These are phyloP conservation scores for Lithophane socia DNA, from an alignment of 2,888 invertebrate species.

Conservation along the genomic window DNA sequence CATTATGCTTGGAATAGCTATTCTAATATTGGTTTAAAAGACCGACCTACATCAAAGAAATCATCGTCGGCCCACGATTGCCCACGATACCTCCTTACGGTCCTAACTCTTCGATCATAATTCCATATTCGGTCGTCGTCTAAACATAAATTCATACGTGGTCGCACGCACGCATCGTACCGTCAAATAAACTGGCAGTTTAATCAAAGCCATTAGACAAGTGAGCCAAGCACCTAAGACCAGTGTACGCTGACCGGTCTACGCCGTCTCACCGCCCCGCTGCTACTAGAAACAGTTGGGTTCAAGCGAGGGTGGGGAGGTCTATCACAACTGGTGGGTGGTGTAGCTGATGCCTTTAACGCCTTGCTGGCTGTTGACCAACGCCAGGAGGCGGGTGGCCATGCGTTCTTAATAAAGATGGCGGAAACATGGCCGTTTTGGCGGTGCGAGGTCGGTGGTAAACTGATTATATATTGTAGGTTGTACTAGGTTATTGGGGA, in stretches of 20 bases:
- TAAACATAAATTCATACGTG: constrained; percentile 90
- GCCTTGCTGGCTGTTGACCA: constrained; percentile 90
- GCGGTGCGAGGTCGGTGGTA: constrained; percentile 77
- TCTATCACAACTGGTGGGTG: constrained; percentile 81
- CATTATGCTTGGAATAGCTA: neutral
- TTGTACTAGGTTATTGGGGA: constrained; percentile 37
- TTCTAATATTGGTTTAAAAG: neutral
- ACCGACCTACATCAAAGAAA: neutral
- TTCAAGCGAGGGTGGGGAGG: constrained; percentile 72
- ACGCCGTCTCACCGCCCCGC: constrained; percentile 72
- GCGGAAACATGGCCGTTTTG: constrained; percentile 85
- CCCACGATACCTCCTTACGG: constrained; percentile 65
- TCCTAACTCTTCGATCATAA: constrained; percentile 84
- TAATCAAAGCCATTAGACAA: constrained; percentile 90
- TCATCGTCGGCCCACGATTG: neutral
- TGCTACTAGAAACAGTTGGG: constrained; percentile 59
- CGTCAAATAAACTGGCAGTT: constrained; percentile 91
- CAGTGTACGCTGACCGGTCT: constrained; percentile 78
- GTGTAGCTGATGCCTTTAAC: constrained; percentile 89
- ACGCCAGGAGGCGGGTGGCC: constrained; percentile 87
- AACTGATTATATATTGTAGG: constrained; percentile 71
- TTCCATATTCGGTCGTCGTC: constrained; percentile 84
- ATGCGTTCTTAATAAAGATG: constrained; percentile 90
- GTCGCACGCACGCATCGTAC: constrained; percentile 88
- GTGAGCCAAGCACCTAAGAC: constrained; percentile 87